Percentiles rank a stretch among this genome's conserved stretches.
These are phyloP conservation scores for Zosterops japonicus DNA, from an alignment of 2,113 vertebrate genomes.

Conservation along the genomic window DNA sequence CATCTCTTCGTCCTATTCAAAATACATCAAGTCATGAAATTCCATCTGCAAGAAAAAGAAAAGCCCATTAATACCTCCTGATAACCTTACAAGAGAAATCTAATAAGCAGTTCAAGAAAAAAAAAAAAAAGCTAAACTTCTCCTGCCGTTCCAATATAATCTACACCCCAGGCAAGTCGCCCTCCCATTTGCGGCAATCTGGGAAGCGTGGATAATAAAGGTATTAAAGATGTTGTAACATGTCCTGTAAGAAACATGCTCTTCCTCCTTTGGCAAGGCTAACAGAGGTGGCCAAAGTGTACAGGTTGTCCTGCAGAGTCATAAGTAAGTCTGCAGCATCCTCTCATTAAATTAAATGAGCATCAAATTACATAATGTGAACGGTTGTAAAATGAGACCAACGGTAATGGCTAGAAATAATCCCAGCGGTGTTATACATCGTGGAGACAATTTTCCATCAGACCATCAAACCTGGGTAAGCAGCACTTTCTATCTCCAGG, in stretches of 20 bases:
- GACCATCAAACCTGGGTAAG: background rate
- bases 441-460: background rate
- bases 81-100: background rate
- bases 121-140: background rate
- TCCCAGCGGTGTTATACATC: background rate
- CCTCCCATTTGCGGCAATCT: background rate
- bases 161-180: background rate
- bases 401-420: constrained; percentile 35
- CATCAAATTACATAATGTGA: constrained; percentile 59
- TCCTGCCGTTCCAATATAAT: background rate
- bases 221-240: background rate
- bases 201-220: background rate
- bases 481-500: constrained; percentile 1
- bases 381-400: constrained; percentile 27
- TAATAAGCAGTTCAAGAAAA: background rate
- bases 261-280: background rate
- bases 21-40: constrained; percentile 34
- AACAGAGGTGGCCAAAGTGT: background rate
- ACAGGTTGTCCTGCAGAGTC: constrained; percentile 17
- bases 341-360: constrained; percentile 57
- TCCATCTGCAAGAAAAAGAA: constrained; percentile 49
- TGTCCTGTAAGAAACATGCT: background rate
- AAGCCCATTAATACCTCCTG: constrained; percentile 5
- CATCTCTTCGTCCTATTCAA: constrained; percentile 56
- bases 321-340: constrained; percentile 48